Evolutionary conservation across 2,113 vertebrate species (phyloP), one percentile per base, ranked within the genome.

Genomic region (Mesitornis unicolor): DNA sequence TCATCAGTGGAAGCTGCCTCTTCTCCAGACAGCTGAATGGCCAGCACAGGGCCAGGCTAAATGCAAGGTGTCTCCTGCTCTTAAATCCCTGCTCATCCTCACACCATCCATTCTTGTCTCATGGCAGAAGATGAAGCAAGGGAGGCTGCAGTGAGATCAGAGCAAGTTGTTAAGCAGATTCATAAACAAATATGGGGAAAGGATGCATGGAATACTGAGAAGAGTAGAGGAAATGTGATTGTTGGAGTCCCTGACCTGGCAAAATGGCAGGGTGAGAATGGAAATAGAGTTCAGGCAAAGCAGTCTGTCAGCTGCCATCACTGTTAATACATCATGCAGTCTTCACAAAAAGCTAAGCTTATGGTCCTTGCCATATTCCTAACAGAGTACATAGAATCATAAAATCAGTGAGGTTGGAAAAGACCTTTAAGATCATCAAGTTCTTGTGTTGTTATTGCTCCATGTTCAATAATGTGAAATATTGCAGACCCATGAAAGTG

Each of bases 11-110:
- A 83, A 75, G 17, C 10, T 20, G 20, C 24, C 47, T 33, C 13
- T 43, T 43, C 42, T 43, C 8, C 57, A 83, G 64, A 20, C 17
- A 51, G 19, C 42, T 47, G 24, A 50, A 36, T 7, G 9, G 21
- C 53, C 17, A 57, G 36, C 22, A 20, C 16, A 26, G 17, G 20
- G 8, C 50, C n/a, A 64, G 56, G 59, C 29, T 47, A 60, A 35
- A 47, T 1, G 1, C 29, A n/a, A n/a, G n/a, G n/a, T n/a, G n/a
- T n/a, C 33, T 69, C 13, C 38, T 3, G 4, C 26, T 65, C 35
- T 16, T 36, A 48, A 54, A 81, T 68, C 20, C 38, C 61, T 25
- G 24, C 16, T 87, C 48, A 47, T 26, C 36, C 11, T 31, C 8
- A 8, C 57, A 65, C 2, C 1, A 14, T 20, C 59, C 6, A 1